A percentile compares a stretch with the other conserved stretches of the same genome.
These are phyloP conservation scores for Lasioglossum marginatum DNA, from an alignment of 2,888 invertebrate species.

Conservation along the genomic window DNA sequence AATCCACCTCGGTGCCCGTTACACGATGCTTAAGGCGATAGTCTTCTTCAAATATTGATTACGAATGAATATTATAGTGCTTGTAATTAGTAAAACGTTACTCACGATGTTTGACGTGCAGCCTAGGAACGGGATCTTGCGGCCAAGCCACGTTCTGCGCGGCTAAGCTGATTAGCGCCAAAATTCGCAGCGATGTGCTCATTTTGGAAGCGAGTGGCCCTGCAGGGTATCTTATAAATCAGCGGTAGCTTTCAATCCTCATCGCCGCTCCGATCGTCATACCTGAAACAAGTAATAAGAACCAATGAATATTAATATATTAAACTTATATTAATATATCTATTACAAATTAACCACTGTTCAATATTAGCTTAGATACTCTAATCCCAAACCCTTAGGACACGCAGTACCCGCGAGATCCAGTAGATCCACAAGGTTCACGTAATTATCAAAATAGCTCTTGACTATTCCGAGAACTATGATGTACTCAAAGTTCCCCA, in stretches of 20 bases:
- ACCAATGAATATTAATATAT: not conserved
- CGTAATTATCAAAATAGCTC: too few species aligned
- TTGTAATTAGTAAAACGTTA: slow-evolving; percentile 50
- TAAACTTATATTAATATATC: too few species aligned
- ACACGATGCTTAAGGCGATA: not conserved
- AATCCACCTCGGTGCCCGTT: not conserved
- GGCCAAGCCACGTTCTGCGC: slow-evolving; percentile 89
- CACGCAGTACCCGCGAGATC: not conserved
- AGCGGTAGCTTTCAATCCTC: slow-evolving; percentile 77
- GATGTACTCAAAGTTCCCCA: not conserved
- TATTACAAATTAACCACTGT: not conserved
- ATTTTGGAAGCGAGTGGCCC: slow-evolving; percentile 77
- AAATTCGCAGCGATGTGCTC: slow-evolving; percentile 78
- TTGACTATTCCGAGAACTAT: not conserved
- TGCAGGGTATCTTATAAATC: slow-evolving; percentile 73
- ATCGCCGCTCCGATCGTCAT: slow-evolving; percentile 75
- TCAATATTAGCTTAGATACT: not conserved
- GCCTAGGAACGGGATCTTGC: slow-evolving; percentile 89
- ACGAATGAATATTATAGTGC: not conserved
- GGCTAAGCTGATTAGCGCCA: slow-evolving; percentile 86
- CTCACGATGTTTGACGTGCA: slow-evolving; percentile 89
- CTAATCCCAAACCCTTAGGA: not conserved
- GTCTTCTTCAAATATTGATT: not conserved
- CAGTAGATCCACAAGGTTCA: too few species aligned
- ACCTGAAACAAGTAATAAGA: slow-evolving; percentile 36